A percentile compares a stretch with the other conserved stretches of the same genome.
Conservation (phyloP, 2,113 vertebrate genomes). For the Hippoglossus stenolepis region DNA sequence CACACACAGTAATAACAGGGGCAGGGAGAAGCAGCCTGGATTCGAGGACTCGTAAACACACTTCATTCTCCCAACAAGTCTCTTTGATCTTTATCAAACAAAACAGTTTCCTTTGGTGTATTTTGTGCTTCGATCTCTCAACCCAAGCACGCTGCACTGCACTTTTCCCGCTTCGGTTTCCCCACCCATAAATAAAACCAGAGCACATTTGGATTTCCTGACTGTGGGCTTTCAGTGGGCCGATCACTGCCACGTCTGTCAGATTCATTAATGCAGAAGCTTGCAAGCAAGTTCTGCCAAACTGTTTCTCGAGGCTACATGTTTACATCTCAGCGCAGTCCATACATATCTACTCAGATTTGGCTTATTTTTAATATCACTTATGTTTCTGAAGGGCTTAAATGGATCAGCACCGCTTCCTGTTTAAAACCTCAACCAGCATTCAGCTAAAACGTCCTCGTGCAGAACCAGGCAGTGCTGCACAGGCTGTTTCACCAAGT, state of each 20-base stretch:
- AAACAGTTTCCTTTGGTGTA: slow-evolving; percentile 65
- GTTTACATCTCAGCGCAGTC: slow-evolving; percentile 53
- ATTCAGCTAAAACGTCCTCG: slow-evolving; percentile 26
- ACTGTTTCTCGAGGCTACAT: slow-evolving; percentile 46
- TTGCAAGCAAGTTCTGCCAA: slow-evolving; percentile 48
- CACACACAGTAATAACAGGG: slow-evolving; percentile 68
- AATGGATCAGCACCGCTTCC: slow-evolving; percentile 17
- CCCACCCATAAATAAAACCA: slow-evolving; percentile 63
- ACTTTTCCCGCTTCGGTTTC: slow-evolving; percentile 59
- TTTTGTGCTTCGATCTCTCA: slow-evolving; percentile 57
- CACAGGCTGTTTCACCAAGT: slow-evolving; percentile 31
- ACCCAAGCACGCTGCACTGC: slow-evolving; percentile 45
- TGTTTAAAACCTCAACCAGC: slow-evolving; percentile 1
- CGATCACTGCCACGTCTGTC: slow-evolving; percentile 66
- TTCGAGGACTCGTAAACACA: slow-evolving; percentile 69
- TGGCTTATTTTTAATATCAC: slow-evolving; percentile 44
- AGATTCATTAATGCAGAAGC: slow-evolving; percentile 66
- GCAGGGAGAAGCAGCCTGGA: slow-evolving; percentile 52
- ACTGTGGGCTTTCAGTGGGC: slow-evolving; percentile 60
- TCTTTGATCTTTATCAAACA: slow-evolving; percentile 78
- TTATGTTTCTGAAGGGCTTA: slow-evolving; percentile 23
- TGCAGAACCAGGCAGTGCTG: neutral
- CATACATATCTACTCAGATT: slow-evolving; percentile 37
- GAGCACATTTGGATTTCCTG: slow-evolving; percentile 65
- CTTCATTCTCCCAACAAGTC: slow-evolving; percentile 64